Conservation (phyloP, 2,797 vertebrate genomes). For the Benthosema pterotum region DNA sequence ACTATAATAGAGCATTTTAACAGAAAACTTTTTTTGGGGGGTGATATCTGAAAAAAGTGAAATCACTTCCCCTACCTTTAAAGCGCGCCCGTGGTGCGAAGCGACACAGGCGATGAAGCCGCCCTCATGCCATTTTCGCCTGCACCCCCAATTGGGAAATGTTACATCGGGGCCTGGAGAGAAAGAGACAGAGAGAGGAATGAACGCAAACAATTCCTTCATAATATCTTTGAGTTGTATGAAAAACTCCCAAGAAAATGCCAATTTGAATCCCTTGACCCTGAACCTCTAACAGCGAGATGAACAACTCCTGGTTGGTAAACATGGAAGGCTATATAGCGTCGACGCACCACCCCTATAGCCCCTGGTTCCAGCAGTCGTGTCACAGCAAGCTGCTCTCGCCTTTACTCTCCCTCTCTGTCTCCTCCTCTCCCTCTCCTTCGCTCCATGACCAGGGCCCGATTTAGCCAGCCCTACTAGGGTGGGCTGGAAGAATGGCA, state of each 20-base stretch:
- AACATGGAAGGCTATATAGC: slow-evolving; percentile 8
- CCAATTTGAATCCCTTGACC: slow-evolving; percentile 10
- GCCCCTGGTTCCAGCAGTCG: not conserved
- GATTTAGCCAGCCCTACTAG: too few species aligned
- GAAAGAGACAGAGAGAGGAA: not conserved
- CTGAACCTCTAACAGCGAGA: slow-evolving; percentile 28
- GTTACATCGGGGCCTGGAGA: too few species aligned
- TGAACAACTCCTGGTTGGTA: slow-evolving; percentile 9
- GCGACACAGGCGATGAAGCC: too few species aligned
- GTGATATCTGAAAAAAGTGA: too few species aligned
- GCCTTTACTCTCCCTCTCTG: slow-evolving; percentile 4
- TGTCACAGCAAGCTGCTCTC: slow-evolving; percentile 18
- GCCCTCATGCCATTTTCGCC: too few species aligned
- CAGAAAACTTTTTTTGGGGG: too few species aligned
- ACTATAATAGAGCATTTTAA: too few species aligned
- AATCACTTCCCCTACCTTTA: too few species aligned
- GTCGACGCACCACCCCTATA: slow-evolving; percentile 24
- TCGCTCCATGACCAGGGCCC: slow-evolving; percentile 29
- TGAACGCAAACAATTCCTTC: not conserved
- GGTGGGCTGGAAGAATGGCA: too few species aligned
- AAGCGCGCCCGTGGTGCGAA: too few species aligned
- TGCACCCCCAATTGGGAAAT: too few species aligned
- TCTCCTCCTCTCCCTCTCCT: not conserved
- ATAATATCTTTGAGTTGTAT: not conserved
- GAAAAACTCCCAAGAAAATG: too few species aligned